Evolutionary conservation across 2,888 invertebrate genomes (phyloP).

Genomic region (Chromoteleia sp.): DNA sequence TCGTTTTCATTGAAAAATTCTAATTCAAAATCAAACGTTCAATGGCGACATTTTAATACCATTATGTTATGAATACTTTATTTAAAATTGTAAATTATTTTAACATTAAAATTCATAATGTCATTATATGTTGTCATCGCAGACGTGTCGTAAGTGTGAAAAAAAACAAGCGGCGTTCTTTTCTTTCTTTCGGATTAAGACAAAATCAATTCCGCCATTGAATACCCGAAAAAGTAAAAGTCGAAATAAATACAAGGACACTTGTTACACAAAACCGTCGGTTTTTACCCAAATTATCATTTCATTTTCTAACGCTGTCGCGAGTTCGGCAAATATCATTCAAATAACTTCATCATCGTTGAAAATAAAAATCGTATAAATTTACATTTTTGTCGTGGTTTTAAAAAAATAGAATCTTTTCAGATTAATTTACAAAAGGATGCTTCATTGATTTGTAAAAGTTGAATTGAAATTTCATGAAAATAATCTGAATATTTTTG

Average conservation of each 20-base stretch:
- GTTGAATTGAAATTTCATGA: too few species aligned
- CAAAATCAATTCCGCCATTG: background rate
- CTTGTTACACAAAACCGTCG: background rate
- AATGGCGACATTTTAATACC: background rate
- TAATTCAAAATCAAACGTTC: background rate
- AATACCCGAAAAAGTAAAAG: constrained; percentile 11
- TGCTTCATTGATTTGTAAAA: background rate
- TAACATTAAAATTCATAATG: background rate
- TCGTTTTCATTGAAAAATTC: background rate
- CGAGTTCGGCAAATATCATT: background rate
- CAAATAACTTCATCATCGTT: background rate
- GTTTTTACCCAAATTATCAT: background rate
- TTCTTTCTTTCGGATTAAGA: background rate
- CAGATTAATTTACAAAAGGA: background rate
- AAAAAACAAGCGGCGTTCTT: background rate
- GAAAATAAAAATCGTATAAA: background rate
- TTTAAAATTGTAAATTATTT: background rate
- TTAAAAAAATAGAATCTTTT: too few species aligned
- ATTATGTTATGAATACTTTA: background rate
- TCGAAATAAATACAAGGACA: constrained; percentile 1
- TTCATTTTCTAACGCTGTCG: background rate
- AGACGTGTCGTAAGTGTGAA: background rate
- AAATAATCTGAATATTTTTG: too few species aligned
- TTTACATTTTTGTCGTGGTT: background rate
- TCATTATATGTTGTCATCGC: background rate